phyloP scores from a whole-genome alignment of 2,888 invertebrate species.

The Lycophotia porphyrea region DNA sequence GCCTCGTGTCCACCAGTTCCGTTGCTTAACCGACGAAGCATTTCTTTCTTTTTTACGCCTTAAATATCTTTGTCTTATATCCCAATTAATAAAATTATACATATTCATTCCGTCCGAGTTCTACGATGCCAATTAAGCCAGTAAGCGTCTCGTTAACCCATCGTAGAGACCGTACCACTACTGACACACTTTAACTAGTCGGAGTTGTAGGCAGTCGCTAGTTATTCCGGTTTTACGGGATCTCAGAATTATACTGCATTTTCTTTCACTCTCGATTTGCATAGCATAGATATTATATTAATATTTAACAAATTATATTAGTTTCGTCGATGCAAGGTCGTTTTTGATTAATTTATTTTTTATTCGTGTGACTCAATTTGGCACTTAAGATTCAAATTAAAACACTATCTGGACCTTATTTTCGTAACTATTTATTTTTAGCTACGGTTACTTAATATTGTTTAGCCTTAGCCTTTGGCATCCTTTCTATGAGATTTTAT shows the following conservation, averaged over 20 bases:
- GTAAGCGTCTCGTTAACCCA: constrained; percentile 26
- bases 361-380: neutral
- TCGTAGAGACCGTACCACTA: constrained; percentile 24
- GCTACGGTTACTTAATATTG: neutral
- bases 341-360: neutral
- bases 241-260: constrained; percentile 32
- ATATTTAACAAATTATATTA: constrained; percentile 5
- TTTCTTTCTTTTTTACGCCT: neutral
- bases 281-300: constrained; percentile 8
- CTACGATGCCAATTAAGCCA: neutral
- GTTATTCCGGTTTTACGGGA: constrained; percentile 47
- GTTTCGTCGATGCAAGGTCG: neutral
- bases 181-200: constrained; percentile 45
- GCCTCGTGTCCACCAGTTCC: neutral
- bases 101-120: constrained; percentile 6
- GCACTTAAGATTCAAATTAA: neutral
- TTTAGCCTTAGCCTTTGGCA: neutral
- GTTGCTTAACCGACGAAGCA: neutral
- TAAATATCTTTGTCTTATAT: neutral
- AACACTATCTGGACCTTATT: neutral
- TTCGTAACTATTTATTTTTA: neutral
- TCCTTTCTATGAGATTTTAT: neutral
- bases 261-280: constrained; percentile 52
- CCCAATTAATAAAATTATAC: neutral
- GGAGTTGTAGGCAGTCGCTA: constrained; percentile 1